These are phyloP conservation scores for Mastomys natalensis DNA, from an alignment of 2,113 vertebrate species.

Conservation along the genomic window DNA sequence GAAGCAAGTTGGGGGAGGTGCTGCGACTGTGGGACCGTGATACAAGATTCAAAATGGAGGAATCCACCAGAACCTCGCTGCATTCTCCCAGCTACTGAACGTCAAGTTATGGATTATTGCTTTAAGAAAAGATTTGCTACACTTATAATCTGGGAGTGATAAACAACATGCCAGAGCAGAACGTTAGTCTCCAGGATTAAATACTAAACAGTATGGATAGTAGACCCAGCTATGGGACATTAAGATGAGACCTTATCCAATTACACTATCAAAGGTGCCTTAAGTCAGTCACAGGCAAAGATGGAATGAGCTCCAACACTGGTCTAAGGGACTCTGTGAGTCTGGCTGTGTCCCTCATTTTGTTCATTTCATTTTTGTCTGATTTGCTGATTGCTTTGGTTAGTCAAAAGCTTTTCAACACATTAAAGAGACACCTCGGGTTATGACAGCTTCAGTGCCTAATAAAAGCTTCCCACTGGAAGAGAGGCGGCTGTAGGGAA, in stretches of 20 bases:
- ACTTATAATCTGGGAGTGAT: conserved; percentile 68
- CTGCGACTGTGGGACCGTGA: not conserved
- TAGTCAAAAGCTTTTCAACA: conserved; percentile 39
- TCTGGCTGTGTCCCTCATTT: conserved; percentile 23
- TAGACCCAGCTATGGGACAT: not conserved
- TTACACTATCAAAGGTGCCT: conserved; percentile 54
- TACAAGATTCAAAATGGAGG: conserved; percentile 7
- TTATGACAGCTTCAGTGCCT: not conserved
- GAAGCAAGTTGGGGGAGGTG: conserved; percentile 1
- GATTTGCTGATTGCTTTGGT: not conserved
- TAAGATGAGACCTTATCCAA: conserved; percentile 13
- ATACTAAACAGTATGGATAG: conserved; percentile 48
- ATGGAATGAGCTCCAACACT: not conserved
- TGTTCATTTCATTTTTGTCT: conserved; percentile 46
- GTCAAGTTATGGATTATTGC: conserved; percentile 69
- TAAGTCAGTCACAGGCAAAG: conserved; percentile 4
- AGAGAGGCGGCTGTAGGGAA: conserved; percentile 25
- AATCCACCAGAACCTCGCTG: not conserved
- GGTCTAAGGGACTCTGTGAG: conserved; percentile 23
- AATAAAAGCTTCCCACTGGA: conserved; percentile 49
- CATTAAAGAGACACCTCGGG: conserved; percentile 36
- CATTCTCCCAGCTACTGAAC: conserved; percentile 36
- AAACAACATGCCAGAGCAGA: conserved; percentile 69
- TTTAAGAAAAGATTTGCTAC: conserved; percentile 76
- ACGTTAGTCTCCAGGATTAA: conserved; percentile 59